A percentile compares a stretch with the other conserved stretches of the same genome.
phyloP scores from a whole-genome alignment of 2,113 vertebrate genomes.

The Ptilorrhoa leucosticta region DNA sequence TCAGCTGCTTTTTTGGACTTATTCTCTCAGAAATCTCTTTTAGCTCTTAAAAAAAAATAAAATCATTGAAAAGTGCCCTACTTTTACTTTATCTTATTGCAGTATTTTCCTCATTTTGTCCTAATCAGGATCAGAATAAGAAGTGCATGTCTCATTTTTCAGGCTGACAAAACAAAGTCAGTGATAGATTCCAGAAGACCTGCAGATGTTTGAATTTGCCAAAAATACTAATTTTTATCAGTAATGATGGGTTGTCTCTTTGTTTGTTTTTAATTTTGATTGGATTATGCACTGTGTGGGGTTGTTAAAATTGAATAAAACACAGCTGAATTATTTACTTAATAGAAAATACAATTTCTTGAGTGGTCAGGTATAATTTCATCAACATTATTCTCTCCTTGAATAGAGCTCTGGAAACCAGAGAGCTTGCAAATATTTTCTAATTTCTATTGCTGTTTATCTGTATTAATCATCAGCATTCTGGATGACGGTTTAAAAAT shows the following conservation, averaged over 20 bases:
- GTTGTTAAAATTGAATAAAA: neutral
- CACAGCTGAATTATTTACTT: neutral
- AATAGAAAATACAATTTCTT: neutral
- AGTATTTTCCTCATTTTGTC: neutral
- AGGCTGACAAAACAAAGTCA: neutral
- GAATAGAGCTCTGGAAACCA: neutral
- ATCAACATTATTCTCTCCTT: neutral
- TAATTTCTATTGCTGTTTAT: neutral
- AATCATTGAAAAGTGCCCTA: neutral
- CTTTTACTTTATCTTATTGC: neutral
- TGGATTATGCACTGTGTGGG: neutral
- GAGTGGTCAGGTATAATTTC: neutral
- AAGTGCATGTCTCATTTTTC: neutral
- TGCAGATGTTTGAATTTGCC: neutral
- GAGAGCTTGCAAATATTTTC: neutral
- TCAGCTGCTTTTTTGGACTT: neutral
- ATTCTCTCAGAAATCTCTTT: neutral
- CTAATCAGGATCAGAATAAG: neutral
- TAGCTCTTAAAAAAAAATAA: neutral
- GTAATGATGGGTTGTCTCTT: neutral
- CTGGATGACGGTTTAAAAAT: neutral
- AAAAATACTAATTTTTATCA: neutral
- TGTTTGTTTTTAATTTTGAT: neutral
- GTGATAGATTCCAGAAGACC: neutral
- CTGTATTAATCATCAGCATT: neutral